Evolutionary conservation across 2,888 invertebrate genomes (phyloP).

Genomic region (Gibbula magus): DNA sequence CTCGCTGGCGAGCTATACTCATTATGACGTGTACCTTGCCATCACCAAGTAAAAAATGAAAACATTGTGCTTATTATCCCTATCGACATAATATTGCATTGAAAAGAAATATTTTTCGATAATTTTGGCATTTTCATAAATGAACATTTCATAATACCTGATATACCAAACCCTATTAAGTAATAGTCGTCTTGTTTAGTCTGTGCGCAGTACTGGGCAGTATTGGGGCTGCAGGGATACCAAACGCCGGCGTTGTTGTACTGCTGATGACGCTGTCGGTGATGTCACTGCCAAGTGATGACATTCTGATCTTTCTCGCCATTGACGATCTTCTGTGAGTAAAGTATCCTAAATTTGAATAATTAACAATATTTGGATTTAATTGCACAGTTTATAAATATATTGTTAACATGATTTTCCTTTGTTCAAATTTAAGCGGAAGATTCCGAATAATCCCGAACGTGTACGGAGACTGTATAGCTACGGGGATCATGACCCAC

Average conservation of each 20-base stretch:
- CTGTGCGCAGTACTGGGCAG: background rate
- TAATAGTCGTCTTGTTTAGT: background rate
- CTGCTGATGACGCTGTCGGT: background rate
- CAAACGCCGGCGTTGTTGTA: background rate
- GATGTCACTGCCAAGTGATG: background rate
- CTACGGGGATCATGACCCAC: background rate
- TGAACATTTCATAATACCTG: too few relatives aligned
- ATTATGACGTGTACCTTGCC: too few relatives aligned
- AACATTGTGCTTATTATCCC: too few relatives aligned
- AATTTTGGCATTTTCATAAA: too few relatives aligned
- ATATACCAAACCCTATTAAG: too few relatives aligned
- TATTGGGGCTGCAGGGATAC: background rate
- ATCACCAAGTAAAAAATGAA: too few relatives aligned
- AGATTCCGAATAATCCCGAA: background rate
- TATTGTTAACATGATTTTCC: background rate
- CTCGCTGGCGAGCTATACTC: too few relatives aligned
- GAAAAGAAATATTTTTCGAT: too few relatives aligned
- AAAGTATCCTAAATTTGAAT: background rate
- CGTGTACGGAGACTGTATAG: background rate
- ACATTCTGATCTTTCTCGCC: background rate
- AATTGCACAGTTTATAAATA: background rate
- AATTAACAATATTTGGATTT: background rate
- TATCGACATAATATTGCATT: too few relatives aligned
- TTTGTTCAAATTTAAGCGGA: background rate
- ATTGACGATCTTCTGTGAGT: background rate